Evolutionary conservation across 2,888 invertebrate genomes (phyloP).

Genomic region (Acanthopleura granulata): DNA sequence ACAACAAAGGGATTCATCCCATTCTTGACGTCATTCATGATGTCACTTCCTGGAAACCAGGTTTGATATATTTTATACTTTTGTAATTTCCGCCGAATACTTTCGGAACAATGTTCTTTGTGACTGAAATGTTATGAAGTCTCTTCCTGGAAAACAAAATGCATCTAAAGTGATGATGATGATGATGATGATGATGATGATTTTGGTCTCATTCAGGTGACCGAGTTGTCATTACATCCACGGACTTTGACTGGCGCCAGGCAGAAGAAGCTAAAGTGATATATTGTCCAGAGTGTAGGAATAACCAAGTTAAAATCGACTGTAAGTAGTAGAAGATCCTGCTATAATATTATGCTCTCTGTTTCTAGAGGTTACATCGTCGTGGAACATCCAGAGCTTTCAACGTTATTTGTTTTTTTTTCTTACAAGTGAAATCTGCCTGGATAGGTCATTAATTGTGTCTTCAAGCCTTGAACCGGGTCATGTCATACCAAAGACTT

Average conservation of each 20-base stretch:
- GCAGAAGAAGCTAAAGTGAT: constrained; percentile 44
- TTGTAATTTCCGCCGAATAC: neutral
- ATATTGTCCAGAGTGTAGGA: constrained; percentile 35
- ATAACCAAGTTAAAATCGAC: constrained; percentile 42
- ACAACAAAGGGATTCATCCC: constrained; percentile 32
- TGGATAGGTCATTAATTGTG: no score
- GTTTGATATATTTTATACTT: neutral
- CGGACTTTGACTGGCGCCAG: constrained; percentile 50
- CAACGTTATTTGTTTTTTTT: no score
- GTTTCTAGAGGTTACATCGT: no score
- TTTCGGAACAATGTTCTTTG: neutral
- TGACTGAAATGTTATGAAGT: constrained; percentile 30
- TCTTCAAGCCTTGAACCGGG: no score
- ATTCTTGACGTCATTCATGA: constrained; percentile 39
- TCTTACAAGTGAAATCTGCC: no score
- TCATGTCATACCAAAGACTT: no score
- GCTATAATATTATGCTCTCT: neutral
- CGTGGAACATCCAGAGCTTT: no score
- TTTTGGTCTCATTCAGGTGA: constrained; percentile 40
- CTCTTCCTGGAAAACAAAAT: constrained; percentile 38
- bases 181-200: no score
- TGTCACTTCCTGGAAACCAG: constrained; percentile 39
- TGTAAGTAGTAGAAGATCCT: constrained; percentile 29
- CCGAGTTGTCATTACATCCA: constrained; percentile 45
- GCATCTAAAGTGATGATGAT: no score